Evolutionary conservation across 2,113 vertebrate genomes (phyloP).

Genomic region (Perca fluviatilis): DNA sequence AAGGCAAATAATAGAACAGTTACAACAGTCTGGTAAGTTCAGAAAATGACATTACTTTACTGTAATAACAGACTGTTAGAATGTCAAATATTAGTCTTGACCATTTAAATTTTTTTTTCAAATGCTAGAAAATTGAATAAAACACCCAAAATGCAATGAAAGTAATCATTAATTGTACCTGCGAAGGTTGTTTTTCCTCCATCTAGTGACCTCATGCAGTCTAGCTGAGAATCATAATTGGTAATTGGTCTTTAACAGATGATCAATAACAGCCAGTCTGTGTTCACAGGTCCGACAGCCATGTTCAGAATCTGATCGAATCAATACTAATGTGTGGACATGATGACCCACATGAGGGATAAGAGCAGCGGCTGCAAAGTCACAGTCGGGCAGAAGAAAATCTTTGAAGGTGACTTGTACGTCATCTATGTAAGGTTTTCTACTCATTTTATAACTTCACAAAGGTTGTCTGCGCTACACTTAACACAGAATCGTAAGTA

Average conservation of each 20-base stretch:
- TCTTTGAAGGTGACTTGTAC: constrained; percentile 27
- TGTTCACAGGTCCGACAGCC: constrained; percentile 17
- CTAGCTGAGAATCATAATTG: constrained; percentile 1
- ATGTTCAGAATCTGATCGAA: constrained; percentile 54
- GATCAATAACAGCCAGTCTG: constrained; percentile 31
- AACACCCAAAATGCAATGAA: too few species aligned
- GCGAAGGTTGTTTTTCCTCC: background rate
- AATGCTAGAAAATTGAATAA: too few species aligned
- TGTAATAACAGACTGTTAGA: too few species aligned
- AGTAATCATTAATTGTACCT: too few species aligned
- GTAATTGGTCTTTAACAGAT: constrained; percentile 34
- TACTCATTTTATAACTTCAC: background rate
- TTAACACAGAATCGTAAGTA: background rate
- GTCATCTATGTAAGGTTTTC: background rate
- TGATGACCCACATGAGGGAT: constrained; percentile 43
- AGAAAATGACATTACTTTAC: too few species aligned
- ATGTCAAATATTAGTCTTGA: too few species aligned
- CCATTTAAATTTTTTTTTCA: too few species aligned
- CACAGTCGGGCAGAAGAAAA: constrained; percentile 8
- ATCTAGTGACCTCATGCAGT: constrained; percentile 1
- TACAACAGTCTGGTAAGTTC: too few species aligned
- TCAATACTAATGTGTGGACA: constrained; percentile 67
- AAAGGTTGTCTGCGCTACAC: background rate
- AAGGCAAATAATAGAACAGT: too few species aligned
- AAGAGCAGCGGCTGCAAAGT: constrained; percentile 16